Percentiles rank a stretch among this genome's conserved stretches.
Conservation (phyloP, 2,113 vertebrate species). For the Tapirus terrestris region DNA sequence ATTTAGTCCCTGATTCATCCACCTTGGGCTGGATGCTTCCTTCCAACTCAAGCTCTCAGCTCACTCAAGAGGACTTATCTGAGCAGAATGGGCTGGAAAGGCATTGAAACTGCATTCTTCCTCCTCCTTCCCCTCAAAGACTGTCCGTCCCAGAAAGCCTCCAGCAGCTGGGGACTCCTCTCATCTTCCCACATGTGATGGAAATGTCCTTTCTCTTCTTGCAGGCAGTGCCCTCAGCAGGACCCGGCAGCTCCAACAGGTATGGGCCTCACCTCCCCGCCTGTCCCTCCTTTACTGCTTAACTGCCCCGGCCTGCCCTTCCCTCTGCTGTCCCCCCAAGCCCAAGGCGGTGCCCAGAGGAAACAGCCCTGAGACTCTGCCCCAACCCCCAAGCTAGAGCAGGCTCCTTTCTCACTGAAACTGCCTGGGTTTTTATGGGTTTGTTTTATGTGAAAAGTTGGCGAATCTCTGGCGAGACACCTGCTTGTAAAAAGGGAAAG, state of each 20-base stretch:
- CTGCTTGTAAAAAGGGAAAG: slow-evolving; percentile 53
- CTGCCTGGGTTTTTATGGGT: slow-evolving; percentile 71
- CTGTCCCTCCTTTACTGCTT: rapidly evolving
- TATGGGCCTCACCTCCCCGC: slow-evolving; percentile 64
- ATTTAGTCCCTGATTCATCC: neutral
- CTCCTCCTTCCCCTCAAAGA: neutral
- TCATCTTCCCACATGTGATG: neutral
- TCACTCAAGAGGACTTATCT: neutral
- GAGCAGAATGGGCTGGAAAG: neutral
- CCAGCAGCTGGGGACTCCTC: neutral
- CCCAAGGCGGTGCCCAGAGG: neutral
- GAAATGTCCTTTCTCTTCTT: slow-evolving; percentile 60
- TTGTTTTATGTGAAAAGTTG: slow-evolving; percentile 54
- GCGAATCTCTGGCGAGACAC: slow-evolving; percentile 62
- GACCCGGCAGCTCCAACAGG: slow-evolving; percentile 90
- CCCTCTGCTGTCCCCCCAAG: neutral
- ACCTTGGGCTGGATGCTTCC: neutral
- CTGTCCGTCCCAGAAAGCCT: neutral
- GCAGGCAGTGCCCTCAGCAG: slow-evolving; percentile 87
- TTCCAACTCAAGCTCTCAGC: neutral
- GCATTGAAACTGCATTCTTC: neutral
- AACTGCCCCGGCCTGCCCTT: neutral
- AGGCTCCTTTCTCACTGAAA: neutral
- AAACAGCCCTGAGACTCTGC: neutral
- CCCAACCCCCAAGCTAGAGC: slow-evolving; percentile 21